These are phyloP conservation scores for Toxonevra muliebris DNA, from an alignment of 2,888 invertebrate genomes.

Conservation along the genomic window DNA sequence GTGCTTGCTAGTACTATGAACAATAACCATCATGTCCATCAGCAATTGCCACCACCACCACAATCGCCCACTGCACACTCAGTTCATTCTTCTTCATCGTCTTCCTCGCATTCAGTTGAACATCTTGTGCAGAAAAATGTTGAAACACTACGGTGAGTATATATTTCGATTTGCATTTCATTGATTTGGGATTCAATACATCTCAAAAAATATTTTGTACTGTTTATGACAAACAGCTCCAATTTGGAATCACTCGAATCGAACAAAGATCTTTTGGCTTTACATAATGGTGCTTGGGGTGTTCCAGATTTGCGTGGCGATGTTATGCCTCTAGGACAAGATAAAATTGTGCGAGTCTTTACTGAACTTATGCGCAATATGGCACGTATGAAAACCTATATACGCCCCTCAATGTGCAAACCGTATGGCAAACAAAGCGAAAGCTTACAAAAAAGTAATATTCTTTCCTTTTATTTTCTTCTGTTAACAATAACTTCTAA, in stretches of 20 bases:
- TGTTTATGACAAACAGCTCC: constrained; percentile 51
- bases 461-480: neutral
- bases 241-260: constrained; percentile 64
- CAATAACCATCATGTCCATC: constrained; percentile 37
- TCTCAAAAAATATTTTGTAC: neutral
- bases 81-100: constrained; percentile 31
- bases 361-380: constrained; percentile 88
- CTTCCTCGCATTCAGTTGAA: constrained; percentile 53
- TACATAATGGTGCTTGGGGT: constrained; percentile 76
- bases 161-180: neutral
- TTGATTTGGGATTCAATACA: too few relatives aligned
- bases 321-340: constrained; percentile 73
- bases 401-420: constrained; percentile 88
- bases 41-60: constrained; percentile 56
- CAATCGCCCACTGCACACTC: constrained; percentile 51
- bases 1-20: constrained; percentile 6
- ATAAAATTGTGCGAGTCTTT: constrained; percentile 86
- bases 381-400: constrained; percentile 88
- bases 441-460: constrained; percentile 85
- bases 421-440: constrained; percentile 91
- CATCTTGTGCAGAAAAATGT: constrained; percentile 58
- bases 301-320: constrained; percentile 55
- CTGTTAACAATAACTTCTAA: neutral
- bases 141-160: constrained; percentile 56
- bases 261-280: constrained; percentile 73